Evolutionary conservation across 2,113 vertebrate genomes (phyloP).

Genomic region (Erythrocercus mccallii): DNA sequence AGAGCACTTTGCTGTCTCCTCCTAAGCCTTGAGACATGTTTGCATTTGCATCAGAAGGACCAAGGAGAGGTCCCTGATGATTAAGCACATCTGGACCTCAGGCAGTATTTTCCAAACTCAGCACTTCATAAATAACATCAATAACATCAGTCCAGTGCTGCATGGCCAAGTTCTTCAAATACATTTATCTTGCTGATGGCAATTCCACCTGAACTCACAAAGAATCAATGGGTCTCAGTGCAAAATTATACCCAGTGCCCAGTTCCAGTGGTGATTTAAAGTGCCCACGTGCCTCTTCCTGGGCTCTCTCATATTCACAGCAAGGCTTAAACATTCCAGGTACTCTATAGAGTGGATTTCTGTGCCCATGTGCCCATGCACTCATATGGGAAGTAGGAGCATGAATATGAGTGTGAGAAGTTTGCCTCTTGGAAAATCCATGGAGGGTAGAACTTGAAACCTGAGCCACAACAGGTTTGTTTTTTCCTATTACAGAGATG

Average conservation of each 20-base stretch:
- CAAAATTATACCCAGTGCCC: not conserved
- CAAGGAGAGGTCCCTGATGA: not conserved
- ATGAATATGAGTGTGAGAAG: not conserved
- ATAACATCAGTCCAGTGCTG: not conserved
- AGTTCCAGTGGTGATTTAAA: not conserved
- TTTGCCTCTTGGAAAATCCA: not conserved
- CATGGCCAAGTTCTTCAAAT: not conserved
- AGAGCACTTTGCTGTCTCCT: not conserved
- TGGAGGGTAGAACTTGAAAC: not conserved
- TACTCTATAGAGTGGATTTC: not conserved
- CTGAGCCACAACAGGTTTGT: rapidly evolving
- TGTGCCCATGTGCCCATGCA: not conserved
- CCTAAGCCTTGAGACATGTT: not conserved
- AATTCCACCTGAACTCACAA: not conserved
- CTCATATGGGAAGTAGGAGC: not conserved
- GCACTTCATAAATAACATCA: not conserved
- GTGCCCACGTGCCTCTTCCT: not conserved
- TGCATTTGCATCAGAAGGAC: not conserved
- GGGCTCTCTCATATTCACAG: not conserved
- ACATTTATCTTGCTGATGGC: not conserved
- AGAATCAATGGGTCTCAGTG: not conserved
- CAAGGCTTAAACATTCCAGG: not conserved
- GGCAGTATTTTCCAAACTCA: not conserved
- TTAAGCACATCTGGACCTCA: not conserved
- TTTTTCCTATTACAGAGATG: not conserved